Evolutionary conservation across 2,888 invertebrate species (phyloP).

Genomic region (Himalopsyche kuldschensis): DNA sequence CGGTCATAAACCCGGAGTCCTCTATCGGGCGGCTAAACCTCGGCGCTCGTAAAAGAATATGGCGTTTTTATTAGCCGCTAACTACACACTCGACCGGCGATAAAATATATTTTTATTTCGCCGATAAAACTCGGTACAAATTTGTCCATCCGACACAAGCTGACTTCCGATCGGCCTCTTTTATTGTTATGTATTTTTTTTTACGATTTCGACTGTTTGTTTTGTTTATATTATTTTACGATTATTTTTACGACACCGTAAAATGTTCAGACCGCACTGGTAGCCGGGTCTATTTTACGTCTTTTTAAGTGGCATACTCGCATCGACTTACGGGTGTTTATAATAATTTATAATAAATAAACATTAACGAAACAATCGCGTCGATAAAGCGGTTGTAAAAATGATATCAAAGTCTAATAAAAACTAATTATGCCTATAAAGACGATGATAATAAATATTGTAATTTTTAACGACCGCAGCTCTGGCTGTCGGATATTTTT

Average conservation of each 20-base stretch:
- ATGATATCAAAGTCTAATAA: constrained; percentile 1
- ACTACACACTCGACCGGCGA: constrained; percentile 31
- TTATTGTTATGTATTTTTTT: constrained; percentile 10
- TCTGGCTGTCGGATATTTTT: constrained; percentile 42
- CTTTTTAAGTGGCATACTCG: constrained; percentile 50
- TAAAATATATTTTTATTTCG: constrained; percentile 25
- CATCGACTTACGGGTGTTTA: not conserved
- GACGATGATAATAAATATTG: not conserved
- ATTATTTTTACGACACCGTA: constrained; percentile 58
- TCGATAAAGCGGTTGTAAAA: not conserved
- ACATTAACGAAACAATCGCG: not conserved
- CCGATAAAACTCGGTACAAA: constrained; percentile 29
- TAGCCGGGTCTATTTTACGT: constrained; percentile 54
- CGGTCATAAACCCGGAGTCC: constrained; percentile 25
- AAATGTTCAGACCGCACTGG: constrained; percentile 46
- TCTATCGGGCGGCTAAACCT: constrained; percentile 17
- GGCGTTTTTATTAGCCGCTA: constrained; percentile 28
- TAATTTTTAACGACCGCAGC: not conserved
- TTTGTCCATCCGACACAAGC: constrained; percentile 19
- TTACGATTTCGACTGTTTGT: constrained; percentile 19
- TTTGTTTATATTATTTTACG: constrained; percentile 53
- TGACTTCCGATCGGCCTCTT: constrained; percentile 10
- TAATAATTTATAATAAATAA: constrained; percentile 1
- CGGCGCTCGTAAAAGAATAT: constrained; percentile 27
- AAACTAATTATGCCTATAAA: not conserved